phyloP scores from a whole-genome alignment of 2,797 vertebrate genomes.

The Clarias laeviceps region DNA sequence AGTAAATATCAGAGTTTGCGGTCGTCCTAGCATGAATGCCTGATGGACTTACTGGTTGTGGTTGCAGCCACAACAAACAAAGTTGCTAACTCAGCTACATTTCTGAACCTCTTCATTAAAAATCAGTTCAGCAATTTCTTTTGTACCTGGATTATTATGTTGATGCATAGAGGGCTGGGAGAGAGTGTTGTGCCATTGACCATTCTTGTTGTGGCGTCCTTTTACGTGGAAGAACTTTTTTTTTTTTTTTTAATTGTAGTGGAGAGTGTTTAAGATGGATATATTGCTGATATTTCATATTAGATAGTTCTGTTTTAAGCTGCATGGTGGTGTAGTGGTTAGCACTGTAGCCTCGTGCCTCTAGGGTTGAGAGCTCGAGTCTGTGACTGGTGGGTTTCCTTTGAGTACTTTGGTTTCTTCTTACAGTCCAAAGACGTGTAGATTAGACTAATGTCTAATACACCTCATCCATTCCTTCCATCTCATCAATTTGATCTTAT shows the following conservation, averaged over 20 bases:
- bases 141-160: not conserved
- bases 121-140: not conserved
- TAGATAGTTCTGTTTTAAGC: not conserved
- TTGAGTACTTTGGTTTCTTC: too few species aligned
- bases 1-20: slow-evolving; percentile 20
- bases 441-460: too few species aligned
- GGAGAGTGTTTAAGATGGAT: not conserved
- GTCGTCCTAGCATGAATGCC: not conserved
- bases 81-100: not conserved
- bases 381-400: too few species aligned
- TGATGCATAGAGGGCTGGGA: not conserved
- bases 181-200: not conserved
- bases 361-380: too few species aligned
- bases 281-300: not conserved
- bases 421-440: too few species aligned
- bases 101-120: not conserved
- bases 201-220: not conserved
- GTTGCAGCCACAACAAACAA: slow-evolving; percentile 12
- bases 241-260: not conserved
- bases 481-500: not conserved
- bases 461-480: not conserved
- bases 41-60: slow-evolving; percentile 13
- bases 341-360: too few species aligned
- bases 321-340: too few species aligned
- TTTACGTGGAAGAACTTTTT: not conserved